Evolutionary conservation across 92 coral and sea anemone species (phyloP), one percentile per base, ranked within the genome.

Genomic region (Heteractis magnifica): DNA sequence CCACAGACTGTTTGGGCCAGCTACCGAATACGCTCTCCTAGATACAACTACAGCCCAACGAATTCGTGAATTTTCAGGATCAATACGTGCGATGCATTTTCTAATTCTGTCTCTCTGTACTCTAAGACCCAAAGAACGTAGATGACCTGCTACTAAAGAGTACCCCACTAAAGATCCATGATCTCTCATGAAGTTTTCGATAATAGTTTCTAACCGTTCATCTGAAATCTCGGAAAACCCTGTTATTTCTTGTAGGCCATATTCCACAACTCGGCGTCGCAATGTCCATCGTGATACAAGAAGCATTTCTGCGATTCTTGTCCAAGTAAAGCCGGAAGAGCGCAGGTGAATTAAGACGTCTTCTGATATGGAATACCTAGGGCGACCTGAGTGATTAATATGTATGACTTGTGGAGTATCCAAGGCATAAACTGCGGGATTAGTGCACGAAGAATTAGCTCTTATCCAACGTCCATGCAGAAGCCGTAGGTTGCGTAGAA

Each of bases 1-100:
- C 92, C 94, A 91, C 62, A 85, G 81, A 71, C 85, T 84, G 62
- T 84, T 84, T 81, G 92, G 79, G 85, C 88, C 71, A 65, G 71
- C 68, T 60, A 60, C 68, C 68, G 68, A 10, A 60, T 60, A 60
- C 68, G 68, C 68, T 71, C 89, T 62, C 26, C 89, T 77, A 14
- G 82, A 86, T 64, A 86, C 86, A 64, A 81, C 78, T 16, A 81
- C 71, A 12, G 89, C 89, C 85, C 89, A 86, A 58, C 85, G 81
- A 10, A 86, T 51, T 72, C 86, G 89, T 72, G 77, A 75, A 81
- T 83, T 83, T 81, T 70, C 73, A 72, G 89, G 92, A 77, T 89
- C 92, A 44, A 85, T 83, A 53, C 92, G 81, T 60, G 75, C 82
- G 19, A 89, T 50, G 56, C 89, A 74, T 52, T 79, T 86, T 56